phyloP scores from a whole-genome alignment of 1,140 invertebrate species.

The Bombus confusus region DNA sequence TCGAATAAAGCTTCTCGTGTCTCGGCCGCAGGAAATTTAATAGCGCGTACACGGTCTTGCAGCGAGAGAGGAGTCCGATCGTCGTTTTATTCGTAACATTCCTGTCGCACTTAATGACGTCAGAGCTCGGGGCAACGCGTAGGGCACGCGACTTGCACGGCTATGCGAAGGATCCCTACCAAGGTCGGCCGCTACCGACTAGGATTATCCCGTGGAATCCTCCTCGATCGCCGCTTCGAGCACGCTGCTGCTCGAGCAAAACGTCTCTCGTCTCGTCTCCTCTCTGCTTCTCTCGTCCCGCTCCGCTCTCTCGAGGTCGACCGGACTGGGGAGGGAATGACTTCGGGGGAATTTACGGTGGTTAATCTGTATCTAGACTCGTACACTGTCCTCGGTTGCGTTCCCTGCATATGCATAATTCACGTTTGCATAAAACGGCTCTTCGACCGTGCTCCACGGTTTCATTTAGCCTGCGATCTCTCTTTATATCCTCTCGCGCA shows the following conservation, averaged over 20 bases:
- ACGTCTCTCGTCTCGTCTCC: constrained; percentile 35
- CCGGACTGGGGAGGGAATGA: constrained; percentile 57
- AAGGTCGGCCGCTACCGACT: constrained; percentile 59
- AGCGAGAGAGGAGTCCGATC: background rate
- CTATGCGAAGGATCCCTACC: constrained; percentile 47
- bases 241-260: constrained; percentile 50
- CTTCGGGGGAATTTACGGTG: constrained; percentile 59
- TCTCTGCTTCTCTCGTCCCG: background rate
- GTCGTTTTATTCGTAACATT: constrained; percentile 29
- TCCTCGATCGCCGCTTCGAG: constrained; percentile 60
- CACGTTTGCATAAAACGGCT: constrained; percentile 27
- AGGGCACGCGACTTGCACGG: constrained; percentile 65
- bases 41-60: constrained; percentile 9
- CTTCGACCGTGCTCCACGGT: background rate
- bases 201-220: constrained; percentile 67
- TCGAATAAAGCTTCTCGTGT: constrained; percentile 19
- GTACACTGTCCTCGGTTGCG: constrained; percentile 31
- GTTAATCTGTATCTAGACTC: constrained; percentile 52
- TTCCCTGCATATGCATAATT: constrained; percentile 40
- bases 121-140: constrained; percentile 33
- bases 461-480: constrained; percentile 9
- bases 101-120: constrained; percentile 49
- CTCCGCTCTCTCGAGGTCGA: constrained; percentile 53
- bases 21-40: constrained; percentile 19
- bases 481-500: background rate